Conservation (phyloP, 2,888 invertebrate genomes). For the Nemoura dubitans region DNA sequence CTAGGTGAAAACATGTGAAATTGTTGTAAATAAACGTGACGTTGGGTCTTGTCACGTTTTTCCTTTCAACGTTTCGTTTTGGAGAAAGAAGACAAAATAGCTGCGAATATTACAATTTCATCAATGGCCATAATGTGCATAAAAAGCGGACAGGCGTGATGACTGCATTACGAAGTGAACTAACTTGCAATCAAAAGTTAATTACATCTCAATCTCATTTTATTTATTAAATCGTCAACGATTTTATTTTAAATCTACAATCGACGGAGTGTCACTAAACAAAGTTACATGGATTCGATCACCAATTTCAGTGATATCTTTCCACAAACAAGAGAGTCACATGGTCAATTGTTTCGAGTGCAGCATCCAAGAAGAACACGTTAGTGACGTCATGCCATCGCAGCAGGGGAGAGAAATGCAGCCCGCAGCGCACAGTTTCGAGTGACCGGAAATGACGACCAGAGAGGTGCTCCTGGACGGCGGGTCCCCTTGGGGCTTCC, state of each 20-base stretch:
- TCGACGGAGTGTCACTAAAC: not conserved
- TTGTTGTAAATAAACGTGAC: not conserved
- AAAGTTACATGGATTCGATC: too few species aligned
- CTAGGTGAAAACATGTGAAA: not conserved
- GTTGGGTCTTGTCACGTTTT: not conserved
- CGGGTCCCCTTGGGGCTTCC: conserved; percentile 89
- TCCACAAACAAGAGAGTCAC: too few species aligned
- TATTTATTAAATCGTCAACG: too few species aligned
- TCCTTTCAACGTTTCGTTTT: not conserved
- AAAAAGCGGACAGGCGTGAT: not conserved
- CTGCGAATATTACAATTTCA: not conserved
- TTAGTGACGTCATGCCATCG: not conserved
- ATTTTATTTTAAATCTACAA: too few species aligned
- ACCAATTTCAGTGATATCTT: too few species aligned
- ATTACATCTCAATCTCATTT: too few species aligned
- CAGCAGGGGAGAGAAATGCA: not conserved
- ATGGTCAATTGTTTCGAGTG: too few species aligned
- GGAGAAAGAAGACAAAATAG: not conserved
- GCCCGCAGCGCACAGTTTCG: not conserved
- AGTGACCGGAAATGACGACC: conserved; percentile 66
- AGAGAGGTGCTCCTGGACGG: conserved; percentile 80
- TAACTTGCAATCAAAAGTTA: too few species aligned
- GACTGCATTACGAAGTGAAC: not conserved
- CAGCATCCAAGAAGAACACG: too few species aligned
- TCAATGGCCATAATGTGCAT: too few species aligned